phyloP scores from a whole-genome alignment of 2,797 vertebrate genomes.

The Pantherophis vulpinus region DNA sequence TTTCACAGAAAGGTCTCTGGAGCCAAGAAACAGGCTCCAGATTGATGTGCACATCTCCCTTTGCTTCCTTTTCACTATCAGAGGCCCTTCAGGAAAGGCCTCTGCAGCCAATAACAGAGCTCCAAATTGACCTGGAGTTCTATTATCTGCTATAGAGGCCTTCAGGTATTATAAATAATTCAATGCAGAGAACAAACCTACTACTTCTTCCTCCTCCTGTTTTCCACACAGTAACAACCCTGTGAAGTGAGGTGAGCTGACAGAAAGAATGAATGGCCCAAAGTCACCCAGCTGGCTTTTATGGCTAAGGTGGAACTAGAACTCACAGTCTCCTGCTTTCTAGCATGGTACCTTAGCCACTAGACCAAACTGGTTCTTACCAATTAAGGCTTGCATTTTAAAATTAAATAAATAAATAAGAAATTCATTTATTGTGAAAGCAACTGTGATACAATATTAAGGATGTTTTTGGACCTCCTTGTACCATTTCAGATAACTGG shows the following conservation, averaged over 20 bases:
- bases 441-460: conserved; percentile 47
- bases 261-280: neutral
- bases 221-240: neutral
- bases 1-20: too few relatives aligned
- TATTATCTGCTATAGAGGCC: too few relatives aligned
- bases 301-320: neutral
- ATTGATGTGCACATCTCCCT: too few relatives aligned
- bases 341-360: neutral
- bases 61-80: too few relatives aligned
- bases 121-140: too few relatives aligned
- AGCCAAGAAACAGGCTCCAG: too few relatives aligned
- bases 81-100: too few relatives aligned
- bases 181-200: neutral
- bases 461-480: conserved; percentile 51
- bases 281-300: neutral
- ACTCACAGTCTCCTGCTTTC: neutral
- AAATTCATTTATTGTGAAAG: conserved; percentile 41
- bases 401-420: neutral
- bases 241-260: neutral
- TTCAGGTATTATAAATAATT: neutral
- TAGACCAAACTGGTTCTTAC: neutral
- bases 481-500: conserved; percentile 52
- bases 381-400: neutral
- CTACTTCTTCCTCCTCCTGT: neutral
- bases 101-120: too few relatives aligned